phyloP scores from a whole-genome alignment of 1,140 invertebrate genomes.

The Calephelis virginiensis region DNA sequence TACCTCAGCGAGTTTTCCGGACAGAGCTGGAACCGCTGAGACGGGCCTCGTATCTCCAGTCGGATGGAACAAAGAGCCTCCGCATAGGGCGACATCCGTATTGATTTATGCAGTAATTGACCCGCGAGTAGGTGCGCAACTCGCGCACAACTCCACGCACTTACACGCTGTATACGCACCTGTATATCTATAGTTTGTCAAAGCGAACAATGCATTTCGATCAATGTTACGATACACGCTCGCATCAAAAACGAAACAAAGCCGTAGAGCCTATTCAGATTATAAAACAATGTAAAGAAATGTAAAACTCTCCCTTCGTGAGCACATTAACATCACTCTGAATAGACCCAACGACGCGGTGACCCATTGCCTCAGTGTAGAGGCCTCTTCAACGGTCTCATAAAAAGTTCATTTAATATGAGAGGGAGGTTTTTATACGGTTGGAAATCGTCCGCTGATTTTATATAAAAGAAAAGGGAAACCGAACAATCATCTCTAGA shows the following conservation, averaged over 20 bases:
- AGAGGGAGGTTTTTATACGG: slow-evolving; percentile 44
- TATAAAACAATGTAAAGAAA: slow-evolving; percentile 22
- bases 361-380: slow-evolving; percentile 51
- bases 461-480: slow-evolving; percentile 18
- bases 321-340: slow-evolving; percentile 35
- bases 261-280: slow-evolving; percentile 10
- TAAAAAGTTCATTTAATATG: slow-evolving; percentile 55
- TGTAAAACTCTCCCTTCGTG: slow-evolving; percentile 24
- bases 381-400: slow-evolving; percentile 41
- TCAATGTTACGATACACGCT: slow-evolving; percentile 34
- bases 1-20: slow-evolving; percentile 73
- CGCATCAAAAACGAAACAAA: slow-evolving; percentile 11
- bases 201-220: slow-evolving; percentile 47
- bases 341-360: slow-evolving; percentile 39
- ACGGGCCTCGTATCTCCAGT: slow-evolving; percentile 71
- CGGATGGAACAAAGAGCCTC: slow-evolving; percentile 71
- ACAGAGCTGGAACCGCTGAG: slow-evolving; percentile 70
- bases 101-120: slow-evolving; percentile 77
- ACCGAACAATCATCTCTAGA: slow-evolving; percentile 14
- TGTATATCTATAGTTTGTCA: slow-evolving; percentile 44
- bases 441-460: slow-evolving; percentile 30
- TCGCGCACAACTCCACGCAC: slow-evolving; percentile 61
- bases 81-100: slow-evolving; percentile 73
- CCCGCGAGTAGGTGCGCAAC: slow-evolving; percentile 67
- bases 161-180: slow-evolving; percentile 53